Base-by-base conservation (phyloP, 2,797 vertebrate species). In the Prunella strophiata region DNA sequence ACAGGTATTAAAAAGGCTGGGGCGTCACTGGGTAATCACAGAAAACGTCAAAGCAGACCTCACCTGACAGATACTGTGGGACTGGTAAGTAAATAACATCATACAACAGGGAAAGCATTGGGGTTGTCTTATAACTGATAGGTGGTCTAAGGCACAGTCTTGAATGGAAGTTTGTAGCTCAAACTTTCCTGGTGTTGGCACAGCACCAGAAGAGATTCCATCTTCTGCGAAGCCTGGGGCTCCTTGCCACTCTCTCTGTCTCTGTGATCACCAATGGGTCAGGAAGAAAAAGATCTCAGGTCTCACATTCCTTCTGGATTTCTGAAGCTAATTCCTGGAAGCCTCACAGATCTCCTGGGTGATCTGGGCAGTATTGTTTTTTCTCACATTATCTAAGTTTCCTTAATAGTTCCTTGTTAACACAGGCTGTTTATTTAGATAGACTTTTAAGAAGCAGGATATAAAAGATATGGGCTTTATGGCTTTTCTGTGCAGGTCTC, bases 81-180 rank as follows among this genome's bases (percentile, higher is more conserved):
- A 48, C 59, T 57, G 94, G 95, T 97, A 78, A 96, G 96, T 95
- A 52, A 52, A 42, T 36, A 42, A 48, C 13, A 5, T 10, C 52
- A 13, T 16, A 13, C 19, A 38, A 25, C 7, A 52, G 48, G 48
- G 62, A 55, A 79, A 70, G 19, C 0, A 0, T 22, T 59, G 67
- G 48, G 29, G 5, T 32, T 80, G 83, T 66, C 66, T 73, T 11
- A 1, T 7, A 8, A 66, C 1, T 32, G 13, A 6, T 9, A 29
- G 12, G 5, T 20, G 16, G 21, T 10, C 23, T 40, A 34, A 48
- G 52, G 29, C 29, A 85, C 13, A 50, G 19, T 9, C 4, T 6
- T 70, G 42, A 55, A n/a, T 38, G 34, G 16, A 52, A 78, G 21
- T 43, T 38, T 51, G 21, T 38, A 72, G 74, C 27, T 89, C 40